Evolutionary conservation across 2,888 invertebrate species (phyloP).

Genomic region (Cerceris ruficornis): DNA sequence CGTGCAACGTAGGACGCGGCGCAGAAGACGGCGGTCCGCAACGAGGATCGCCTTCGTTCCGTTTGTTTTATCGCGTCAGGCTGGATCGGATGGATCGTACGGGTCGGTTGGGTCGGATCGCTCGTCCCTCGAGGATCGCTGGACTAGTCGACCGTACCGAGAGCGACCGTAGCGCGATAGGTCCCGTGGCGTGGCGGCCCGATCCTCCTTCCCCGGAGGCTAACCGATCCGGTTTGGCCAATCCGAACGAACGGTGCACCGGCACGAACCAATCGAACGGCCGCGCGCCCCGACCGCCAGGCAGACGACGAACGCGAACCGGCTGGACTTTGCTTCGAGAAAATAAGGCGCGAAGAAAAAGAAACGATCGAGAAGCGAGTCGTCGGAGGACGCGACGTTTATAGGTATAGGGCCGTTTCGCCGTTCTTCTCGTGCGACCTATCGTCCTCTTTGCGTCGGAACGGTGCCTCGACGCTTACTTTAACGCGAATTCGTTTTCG

Average conservation of each 20-base stretch:
- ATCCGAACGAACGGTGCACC: constrained; percentile 53
- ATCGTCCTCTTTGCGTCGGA: constrained; percentile 8
- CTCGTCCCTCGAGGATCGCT: constrained; percentile 43
- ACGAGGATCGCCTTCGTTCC: constrained; percentile 34
- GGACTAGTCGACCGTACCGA: constrained; percentile 63
- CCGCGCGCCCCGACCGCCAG: constrained; percentile 12
- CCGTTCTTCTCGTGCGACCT: constrained; percentile 19
- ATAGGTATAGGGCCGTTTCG: constrained; percentile 21
- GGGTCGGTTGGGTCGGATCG: constrained; percentile 5
- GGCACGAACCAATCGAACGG: constrained; percentile 62
- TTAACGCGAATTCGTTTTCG: neutral
- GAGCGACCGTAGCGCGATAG: constrained; percentile 58
- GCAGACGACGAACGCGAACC: constrained; percentile 36
- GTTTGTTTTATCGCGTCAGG: constrained; percentile 46
- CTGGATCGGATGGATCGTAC: neutral
- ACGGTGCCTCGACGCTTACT: neutral
- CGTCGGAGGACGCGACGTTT: constrained; percentile 30
- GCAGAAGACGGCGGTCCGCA: constrained; percentile 32
- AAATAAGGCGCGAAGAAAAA: constrained; percentile 20
- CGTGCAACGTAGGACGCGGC: constrained; percentile 28
- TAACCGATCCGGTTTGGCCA: constrained; percentile 67
- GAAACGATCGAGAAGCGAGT: constrained; percentile 17
- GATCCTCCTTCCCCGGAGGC: constrained; percentile 58
- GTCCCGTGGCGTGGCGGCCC: constrained; percentile 29
- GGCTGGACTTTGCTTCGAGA: constrained; percentile 13